phyloP scores from a whole-genome alignment of 1,140 invertebrate genomes.

The Schlechtendalia chinensis region DNA sequence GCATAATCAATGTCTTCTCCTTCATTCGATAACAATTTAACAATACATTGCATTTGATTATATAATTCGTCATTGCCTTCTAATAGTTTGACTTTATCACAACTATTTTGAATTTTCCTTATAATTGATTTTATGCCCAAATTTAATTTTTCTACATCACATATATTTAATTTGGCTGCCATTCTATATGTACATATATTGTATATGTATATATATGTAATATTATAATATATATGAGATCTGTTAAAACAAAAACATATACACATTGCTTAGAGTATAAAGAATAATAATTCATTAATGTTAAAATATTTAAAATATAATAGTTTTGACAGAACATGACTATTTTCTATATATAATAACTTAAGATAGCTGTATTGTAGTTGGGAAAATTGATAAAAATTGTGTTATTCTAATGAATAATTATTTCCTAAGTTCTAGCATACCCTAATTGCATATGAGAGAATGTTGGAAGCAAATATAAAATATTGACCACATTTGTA shows the following conservation, averaged over 20 bases:
- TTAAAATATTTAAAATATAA: no score
- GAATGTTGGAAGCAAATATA: no score
- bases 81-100: slow-evolving; percentile 15
- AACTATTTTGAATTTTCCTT: neutral
- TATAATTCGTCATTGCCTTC: slow-evolving; percentile 10
- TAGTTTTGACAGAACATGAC: neutral
- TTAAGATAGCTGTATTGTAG: neutral
- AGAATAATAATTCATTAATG: neutral
- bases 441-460: no score
- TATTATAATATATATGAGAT: neutral
- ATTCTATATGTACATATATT: neutral
- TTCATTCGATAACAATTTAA: neutral
- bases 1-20: slow-evolving; percentile 10
- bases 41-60: slow-evolving; percentile 13
- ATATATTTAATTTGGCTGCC: neutral
- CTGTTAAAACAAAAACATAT: slow-evolving; percentile 23
- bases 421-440: no score
- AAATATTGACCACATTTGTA: no score
- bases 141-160: neutral
- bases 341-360: neutral
- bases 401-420: no score
- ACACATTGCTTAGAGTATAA: neutral
- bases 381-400: no score
- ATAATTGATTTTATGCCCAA: slow-evolving; percentile 7
- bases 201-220: neutral